Evolutionary conservation across 2,797 vertebrate species (phyloP).

Genomic region (Lateolabrax maculatus): DNA sequence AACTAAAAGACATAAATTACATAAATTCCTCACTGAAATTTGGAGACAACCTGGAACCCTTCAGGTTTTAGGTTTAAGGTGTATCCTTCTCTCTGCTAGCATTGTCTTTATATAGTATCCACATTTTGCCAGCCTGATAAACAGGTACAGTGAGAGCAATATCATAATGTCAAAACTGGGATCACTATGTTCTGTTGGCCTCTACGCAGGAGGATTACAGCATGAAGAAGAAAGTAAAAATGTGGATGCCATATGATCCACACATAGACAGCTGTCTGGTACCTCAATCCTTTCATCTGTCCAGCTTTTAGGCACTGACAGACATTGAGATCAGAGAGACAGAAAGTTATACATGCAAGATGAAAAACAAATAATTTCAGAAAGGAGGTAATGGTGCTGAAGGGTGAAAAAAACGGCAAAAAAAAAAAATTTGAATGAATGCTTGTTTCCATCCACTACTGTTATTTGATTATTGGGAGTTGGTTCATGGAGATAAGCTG

Average conservation of each 20-base stretch:
- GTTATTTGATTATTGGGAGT: no score
- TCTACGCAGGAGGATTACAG: background rate
- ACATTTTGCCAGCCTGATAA: background rate
- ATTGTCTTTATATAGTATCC: background rate
- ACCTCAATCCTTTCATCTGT: background rate
- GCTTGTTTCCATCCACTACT: no score
- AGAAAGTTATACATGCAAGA: slow-evolving; percentile 1
- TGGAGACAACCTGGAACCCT: background rate
- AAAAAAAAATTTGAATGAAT: background rate
- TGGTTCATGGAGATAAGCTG: no score
- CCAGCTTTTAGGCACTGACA: background rate
- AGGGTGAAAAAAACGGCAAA: slow-evolving; percentile 1
- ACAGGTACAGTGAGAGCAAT: background rate
- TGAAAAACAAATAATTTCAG: background rate
- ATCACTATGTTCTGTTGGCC: slow-evolving; percentile 10
- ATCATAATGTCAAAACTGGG: background rate
- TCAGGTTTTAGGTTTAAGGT: background rate
- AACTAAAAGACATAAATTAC: no score
- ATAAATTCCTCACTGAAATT: background rate
- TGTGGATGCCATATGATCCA: slow-evolving; percentile 54
- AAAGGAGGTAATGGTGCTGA: background rate
- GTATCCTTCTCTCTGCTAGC: background rate
- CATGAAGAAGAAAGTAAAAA: slow-evolving; percentile 26
- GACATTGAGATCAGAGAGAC: background rate
- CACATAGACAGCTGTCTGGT: slow-evolving; percentile 1